A percentile compares a stretch with the other conserved stretches of the same genome.
These are phyloP conservation scores for Prunella himalayana DNA, from an alignment of 2,113 vertebrate genomes.

Conservation along the genomic window DNA sequence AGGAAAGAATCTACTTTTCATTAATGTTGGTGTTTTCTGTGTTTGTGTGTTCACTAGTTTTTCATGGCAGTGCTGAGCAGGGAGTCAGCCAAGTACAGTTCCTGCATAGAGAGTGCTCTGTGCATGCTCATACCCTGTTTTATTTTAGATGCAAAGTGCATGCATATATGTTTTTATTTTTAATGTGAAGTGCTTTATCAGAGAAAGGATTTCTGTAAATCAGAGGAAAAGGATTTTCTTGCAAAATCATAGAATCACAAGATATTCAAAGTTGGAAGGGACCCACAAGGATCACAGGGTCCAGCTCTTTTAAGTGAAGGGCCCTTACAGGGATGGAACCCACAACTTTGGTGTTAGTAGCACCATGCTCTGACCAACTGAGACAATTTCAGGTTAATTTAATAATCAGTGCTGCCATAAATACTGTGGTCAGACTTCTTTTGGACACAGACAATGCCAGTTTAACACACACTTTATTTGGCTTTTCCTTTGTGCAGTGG, in stretches of 20 bases:
- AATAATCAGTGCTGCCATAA: background rate
- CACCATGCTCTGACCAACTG: background rate
- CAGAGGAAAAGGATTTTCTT: background rate
- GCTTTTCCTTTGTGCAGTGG: background rate
- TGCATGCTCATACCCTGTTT: background rate
- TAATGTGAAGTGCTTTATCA: background rate
- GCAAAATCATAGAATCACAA: background rate
- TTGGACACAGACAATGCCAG: background rate
- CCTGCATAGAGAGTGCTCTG: accelerated
- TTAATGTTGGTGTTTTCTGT: background rate
- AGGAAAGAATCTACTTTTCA: background rate
- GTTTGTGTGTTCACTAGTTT: background rate
- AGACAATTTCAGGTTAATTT: background rate
- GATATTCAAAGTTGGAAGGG: background rate
- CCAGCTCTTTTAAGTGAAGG: background rate
- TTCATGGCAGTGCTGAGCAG: background rate
- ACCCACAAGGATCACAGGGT: background rate
- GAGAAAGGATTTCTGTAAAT: background rate
- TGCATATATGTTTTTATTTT: background rate
- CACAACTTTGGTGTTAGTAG: background rate
- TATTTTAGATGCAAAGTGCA: background rate
- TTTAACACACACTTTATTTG: background rate
- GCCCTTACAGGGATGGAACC: background rate
- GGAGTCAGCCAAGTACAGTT: background rate
- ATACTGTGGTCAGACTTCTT: background rate